phyloP scores from a whole-genome alignment of 1,140 invertebrate genomes.

The Drosophila cardini region DNA sequence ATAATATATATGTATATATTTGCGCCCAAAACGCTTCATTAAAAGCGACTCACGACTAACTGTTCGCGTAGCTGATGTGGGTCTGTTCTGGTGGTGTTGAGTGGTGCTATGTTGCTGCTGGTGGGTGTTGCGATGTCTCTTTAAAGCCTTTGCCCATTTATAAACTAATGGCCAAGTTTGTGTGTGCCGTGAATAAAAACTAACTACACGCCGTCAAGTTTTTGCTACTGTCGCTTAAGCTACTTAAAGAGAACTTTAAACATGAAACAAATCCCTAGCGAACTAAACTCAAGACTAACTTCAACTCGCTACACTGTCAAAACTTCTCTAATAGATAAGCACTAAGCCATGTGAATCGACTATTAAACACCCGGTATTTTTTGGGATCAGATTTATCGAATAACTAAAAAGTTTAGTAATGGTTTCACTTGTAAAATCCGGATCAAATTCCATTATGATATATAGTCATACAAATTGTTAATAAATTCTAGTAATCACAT shows the following conservation, averaged over 20 bases:
- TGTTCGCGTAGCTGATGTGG: neutral
- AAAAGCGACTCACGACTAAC: slow-evolving; percentile 53
- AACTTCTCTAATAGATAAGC: no score
- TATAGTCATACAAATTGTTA: no score
- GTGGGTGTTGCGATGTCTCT: neutral
- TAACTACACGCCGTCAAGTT: slow-evolving; percentile 62
- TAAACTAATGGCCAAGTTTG: slow-evolving; percentile 77
- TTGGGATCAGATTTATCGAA: no score
- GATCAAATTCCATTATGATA: no score
- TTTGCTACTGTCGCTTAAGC: slow-evolving; percentile 53
- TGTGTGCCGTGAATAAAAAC: slow-evolving; percentile 77
- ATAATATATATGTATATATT: neutral
- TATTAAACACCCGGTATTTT: no score
- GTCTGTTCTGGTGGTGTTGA: neutral
- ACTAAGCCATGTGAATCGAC: no score
- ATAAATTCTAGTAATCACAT: no score
- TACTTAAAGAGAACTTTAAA: slow-evolving; percentile 81
- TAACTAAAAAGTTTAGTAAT: no score
- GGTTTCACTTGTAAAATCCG: no score
- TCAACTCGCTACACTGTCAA: neutral
- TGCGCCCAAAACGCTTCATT: slow-evolving; percentile 64
- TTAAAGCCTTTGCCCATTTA: slow-evolving; percentile 77
- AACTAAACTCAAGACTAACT: slow-evolving; percentile 3
- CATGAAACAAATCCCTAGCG: slow-evolving; percentile 70
- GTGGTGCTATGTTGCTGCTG: neutral